These are phyloP conservation scores for Diachasmimorpha longicaudata DNA, from an alignment of 1,140 invertebrate genomes.

Conservation along the genomic window DNA sequence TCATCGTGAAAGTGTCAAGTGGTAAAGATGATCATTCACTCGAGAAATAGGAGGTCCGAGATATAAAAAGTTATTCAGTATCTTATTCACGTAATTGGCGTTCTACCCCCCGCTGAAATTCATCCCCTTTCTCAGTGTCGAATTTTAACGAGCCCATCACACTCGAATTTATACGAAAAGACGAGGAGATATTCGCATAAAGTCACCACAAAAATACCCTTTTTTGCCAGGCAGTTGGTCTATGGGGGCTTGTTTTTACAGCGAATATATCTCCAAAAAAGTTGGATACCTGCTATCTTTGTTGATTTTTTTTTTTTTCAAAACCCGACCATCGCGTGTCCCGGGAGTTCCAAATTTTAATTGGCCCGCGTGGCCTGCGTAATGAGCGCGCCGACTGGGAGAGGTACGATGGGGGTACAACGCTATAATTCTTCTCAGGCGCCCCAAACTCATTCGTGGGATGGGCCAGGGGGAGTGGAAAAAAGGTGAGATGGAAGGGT, in stretches of 20 bases:
- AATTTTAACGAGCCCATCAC: neutral
- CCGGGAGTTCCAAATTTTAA: slow-evolving; percentile 42
- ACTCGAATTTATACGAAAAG: neutral
- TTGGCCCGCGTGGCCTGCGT: slow-evolving; percentile 43
- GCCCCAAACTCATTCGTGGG: neutral
- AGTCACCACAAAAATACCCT: neutral
- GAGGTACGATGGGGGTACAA: slow-evolving; percentile 16
- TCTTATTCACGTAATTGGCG: neutral
- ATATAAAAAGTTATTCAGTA: neutral
- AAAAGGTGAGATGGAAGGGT: neutral
- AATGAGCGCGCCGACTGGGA: slow-evolving; percentile 38
- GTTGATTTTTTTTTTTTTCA: neutral
- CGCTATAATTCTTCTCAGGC: slow-evolving; percentile 26
- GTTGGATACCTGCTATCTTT: neutral
- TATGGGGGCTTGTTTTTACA: neutral
- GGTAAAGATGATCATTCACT: neutral
- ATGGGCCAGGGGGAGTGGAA: neutral
- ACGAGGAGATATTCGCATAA: slow-evolving; percentile 2
- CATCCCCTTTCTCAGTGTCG: neutral
- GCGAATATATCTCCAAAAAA: neutral
- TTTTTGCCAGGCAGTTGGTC: neutral
- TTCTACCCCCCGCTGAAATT: slow-evolving; percentile 5
- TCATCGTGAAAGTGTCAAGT: neutral
- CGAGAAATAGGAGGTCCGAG: neutral
- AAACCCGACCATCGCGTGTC: slow-evolving; percentile 24